Base-by-base conservation (phyloP, 2,797 vertebrate species). In the Phataginus tricuspis region DNA sequence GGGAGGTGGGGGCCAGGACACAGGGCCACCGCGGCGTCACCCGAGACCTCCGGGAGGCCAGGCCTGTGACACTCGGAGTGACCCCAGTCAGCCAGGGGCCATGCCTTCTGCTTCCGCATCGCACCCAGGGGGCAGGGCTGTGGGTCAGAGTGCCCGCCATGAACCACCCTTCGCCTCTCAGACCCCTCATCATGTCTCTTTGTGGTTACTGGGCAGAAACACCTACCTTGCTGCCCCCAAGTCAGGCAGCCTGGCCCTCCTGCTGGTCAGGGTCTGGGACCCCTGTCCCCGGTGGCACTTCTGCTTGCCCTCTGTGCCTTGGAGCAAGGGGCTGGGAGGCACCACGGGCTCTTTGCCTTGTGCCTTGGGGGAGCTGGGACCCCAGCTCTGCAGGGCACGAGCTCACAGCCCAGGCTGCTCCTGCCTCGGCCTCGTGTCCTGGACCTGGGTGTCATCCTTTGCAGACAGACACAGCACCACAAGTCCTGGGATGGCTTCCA, bases 91-190 rank as follows among this genome's bases (percentile, higher is more conserved):
- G 15, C 7, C 19, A 7, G 27, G 39, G 10, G n/a, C 55, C 0
- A 14, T 4, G 64, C 55, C n/a, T 74, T 63, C 39, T 8, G 27
- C 57, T 15, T 27, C 59, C 61, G n/a, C 59, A 1, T 14, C 68
- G 13, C 29, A 3, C 45, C 59, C 23, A 1, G 12, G 49, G 12
- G 15, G 59, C 29, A 1, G n/a, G 42, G 72, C 42, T 10, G n/a
- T 19, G n/a, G 7, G 16, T n/a, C 31, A 4, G 9, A 34, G 51
- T 0, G 0, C 15, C 57, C 69, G 18, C 19, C 42, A 3, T 0
- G 19, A 37, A 10, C 63, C 49, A 11, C 51, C 7, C 2, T 31
- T 21, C 2, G 25, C 45, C 49, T 19, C 49, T 31, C 25, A 7
- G 49, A 51, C 83, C 27, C 83, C 12, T 39, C 16, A 16, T 15